phyloP scores from a whole-genome alignment of 2,113 vertebrate genomes.

The Dicerorhinus sumatrensis region DNA sequence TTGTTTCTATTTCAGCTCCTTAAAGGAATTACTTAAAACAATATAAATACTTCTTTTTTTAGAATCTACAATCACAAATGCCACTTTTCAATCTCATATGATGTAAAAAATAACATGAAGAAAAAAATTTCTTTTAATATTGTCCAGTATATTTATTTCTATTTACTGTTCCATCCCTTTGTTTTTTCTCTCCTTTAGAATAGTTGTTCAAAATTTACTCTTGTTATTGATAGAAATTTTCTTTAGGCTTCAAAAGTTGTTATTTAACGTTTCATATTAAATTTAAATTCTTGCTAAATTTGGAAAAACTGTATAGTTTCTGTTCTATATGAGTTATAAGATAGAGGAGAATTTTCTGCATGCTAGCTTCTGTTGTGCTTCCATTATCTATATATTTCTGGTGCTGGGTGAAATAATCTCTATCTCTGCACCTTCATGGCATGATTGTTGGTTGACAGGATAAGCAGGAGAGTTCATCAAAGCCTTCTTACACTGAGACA shows the following conservation, averaged over 20 bases:
- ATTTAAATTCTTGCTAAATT: background rate
- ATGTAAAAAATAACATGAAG: conserved; percentile 32
- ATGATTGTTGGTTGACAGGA: background rate
- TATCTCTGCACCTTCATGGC: background rate
- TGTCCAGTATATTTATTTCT: background rate
- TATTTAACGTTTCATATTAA: background rate
- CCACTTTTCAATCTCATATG: background rate
- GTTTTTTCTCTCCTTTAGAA: background rate
- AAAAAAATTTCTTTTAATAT: background rate
- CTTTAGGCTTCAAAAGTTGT: background rate
- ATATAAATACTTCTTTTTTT: background rate
- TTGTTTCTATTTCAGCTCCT: background rate
- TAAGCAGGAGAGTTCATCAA: background rate
- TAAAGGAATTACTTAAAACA: conserved; percentile 4
- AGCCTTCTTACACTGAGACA: background rate
- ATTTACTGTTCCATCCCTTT: background rate
- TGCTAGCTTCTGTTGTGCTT: background rate
- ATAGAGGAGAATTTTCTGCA: background rate
- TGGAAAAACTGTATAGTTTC: background rate
- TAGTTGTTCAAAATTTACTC: background rate
- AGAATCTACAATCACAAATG: background rate
- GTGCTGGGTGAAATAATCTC: background rate
- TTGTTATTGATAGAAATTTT: background rate
- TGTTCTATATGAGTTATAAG: background rate
- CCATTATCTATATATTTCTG: background rate